Base-by-base conservation (phyloP, 1,140 invertebrate species). In the Neotoxoptera formosana region DNA sequence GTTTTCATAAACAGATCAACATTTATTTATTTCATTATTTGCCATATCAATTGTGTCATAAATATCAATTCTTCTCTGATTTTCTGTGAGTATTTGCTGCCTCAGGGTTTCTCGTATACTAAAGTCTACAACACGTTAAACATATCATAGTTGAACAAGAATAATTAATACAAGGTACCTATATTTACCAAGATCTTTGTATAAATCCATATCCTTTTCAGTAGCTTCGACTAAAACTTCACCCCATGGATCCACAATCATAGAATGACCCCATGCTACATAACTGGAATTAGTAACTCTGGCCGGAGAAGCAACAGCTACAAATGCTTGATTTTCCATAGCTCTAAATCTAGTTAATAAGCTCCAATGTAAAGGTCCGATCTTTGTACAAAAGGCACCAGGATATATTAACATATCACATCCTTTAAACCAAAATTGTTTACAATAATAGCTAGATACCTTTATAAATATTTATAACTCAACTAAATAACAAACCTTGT, bases 311-410 rank as follows among this genome's bases (percentile, higher is more conserved):
- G 97, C 96, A 20, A 96, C 96, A 45, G 96, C 97, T 48, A 98
- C 97, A 95, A 96, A 98, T 45, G 98, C 95, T 95, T 98, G 98
- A 95, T 98, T 98, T 95, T 99, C 98, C 83, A 97, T 96, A 36
- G 99, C 98, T 90, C 98, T 96, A 1, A 96, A 96, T 83, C 97
- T 96, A 94, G 97, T 96, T 8, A 99, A 95, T 4, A 99, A 95
- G 94, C 98, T 97, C 98, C 98, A 99, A 95, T 99, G 98, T 21
- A 97, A 95, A 1, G 98, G 98, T 0, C 99, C 99, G 1, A 98
- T 99, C 21, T 98, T 99, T 97, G 98, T 98, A 95, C 99, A 99
- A 95, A 99, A 99, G 30, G 98, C 98, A 86, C 97, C 98, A n/a
- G 98, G 98, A 95, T 98, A 99, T 21, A 99, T 95, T 30, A 99